These are phyloP conservation scores for Nephila pilipes DNA, from an alignment of 1,140 invertebrate species.

Conservation along the genomic window DNA sequence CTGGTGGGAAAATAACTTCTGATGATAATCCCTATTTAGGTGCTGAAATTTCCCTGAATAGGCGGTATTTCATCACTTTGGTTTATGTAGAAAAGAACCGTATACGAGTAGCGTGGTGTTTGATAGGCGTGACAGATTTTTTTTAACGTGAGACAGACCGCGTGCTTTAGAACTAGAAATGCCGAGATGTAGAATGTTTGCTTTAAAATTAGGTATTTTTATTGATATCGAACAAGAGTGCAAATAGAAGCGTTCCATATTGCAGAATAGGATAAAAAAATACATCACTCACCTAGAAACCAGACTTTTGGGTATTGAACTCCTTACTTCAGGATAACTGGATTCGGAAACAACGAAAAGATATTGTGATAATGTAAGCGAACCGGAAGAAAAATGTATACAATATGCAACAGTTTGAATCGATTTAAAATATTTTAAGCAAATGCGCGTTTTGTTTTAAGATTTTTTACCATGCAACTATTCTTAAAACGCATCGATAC, in stretches of 20 bases:
- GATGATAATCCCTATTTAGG: slow-evolving; percentile 46
- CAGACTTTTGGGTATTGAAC: no score
- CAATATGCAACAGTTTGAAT: no score
- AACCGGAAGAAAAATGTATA: no score
- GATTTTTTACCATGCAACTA: no score
- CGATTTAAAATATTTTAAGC: no score
- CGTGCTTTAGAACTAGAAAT: neutral
- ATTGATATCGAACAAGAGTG: neutral
- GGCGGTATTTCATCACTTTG: slow-evolving; percentile 12
- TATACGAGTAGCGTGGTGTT: neutral
- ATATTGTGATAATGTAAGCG: no score
- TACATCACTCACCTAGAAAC: no score
- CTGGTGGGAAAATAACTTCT: slow-evolving; percentile 24
- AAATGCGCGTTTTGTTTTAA: no score
- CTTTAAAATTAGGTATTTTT: neutral
- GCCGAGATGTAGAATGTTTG: neutral
- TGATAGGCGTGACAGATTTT: slow-evolving; percentile 13
- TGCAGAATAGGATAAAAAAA: no score
- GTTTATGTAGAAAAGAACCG: neutral
- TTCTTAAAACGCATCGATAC: no score
- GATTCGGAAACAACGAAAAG: no score
- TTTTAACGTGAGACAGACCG: neutral
- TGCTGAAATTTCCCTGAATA: slow-evolving; percentile 21
- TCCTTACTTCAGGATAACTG: no score
- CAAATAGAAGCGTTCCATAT: neutral